A percentile compares a stretch with the other conserved stretches of the same genome.
Evolutionary conservation across 1,140 invertebrate genomes (phyloP).

Genomic region (Drosophila micromelanica): DNA sequence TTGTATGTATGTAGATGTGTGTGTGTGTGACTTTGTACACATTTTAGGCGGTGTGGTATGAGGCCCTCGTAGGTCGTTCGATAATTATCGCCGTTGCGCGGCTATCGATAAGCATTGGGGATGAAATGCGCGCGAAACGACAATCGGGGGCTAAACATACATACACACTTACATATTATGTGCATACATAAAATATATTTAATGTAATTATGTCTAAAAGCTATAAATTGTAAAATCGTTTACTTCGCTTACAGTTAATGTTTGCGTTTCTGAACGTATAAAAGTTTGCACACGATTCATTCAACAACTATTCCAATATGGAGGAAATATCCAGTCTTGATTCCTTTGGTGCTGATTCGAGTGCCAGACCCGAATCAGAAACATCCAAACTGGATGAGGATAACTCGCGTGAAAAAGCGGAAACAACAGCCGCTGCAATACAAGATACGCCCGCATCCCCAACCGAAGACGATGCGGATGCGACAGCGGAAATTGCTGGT

Average conservation of each 20-base stretch:
- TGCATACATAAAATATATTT: constrained; percentile 3
- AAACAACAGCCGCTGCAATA: constrained; percentile 19
- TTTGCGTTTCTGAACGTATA: constrained; percentile 39
- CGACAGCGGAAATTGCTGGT: constrained; percentile 15
- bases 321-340: constrained; percentile 82
- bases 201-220: not conserved
- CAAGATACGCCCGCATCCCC: constrained; percentile 62
- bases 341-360: constrained; percentile 73
- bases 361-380: constrained; percentile 59
- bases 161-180: constrained; percentile 8
- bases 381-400: constrained; percentile 65
- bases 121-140: constrained; percentile 50
- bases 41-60: constrained; percentile 75
- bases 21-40: constrained; percentile 68
- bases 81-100: constrained; percentile 42
- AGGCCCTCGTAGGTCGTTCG: constrained; percentile 60
- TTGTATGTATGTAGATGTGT: constrained; percentile 45
- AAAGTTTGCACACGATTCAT: constrained; percentile 32
- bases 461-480: constrained; percentile 49
- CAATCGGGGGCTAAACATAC: constrained; percentile 13
- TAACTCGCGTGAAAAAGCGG: constrained; percentile 20
- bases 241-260: constrained; percentile 69
- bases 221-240: not conserved
- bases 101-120: constrained; percentile 49
- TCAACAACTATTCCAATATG: constrained; percentile 48